Evolutionary conservation across 2,888 invertebrate species (phyloP), one percentile per base, ranked within the genome.

Genomic region (Sarcophaga carnaria): DNA sequence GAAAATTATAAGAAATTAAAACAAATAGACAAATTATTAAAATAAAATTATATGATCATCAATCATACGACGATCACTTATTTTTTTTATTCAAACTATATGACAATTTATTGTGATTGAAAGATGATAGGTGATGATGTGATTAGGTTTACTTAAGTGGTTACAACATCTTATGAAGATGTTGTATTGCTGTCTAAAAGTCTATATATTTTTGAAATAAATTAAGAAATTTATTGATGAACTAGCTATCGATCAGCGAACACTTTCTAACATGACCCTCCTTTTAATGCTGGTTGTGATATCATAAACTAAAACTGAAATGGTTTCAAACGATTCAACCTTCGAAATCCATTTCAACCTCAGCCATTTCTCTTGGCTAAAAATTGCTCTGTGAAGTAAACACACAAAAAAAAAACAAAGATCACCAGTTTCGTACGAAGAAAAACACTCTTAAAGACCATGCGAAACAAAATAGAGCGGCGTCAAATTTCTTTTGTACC

Each of bases 401-500:
- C 47, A 76, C 37, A 67, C 59, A 66, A 12, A 49, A 64, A 54
- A 70, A 81, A 81, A 82, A 82, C 74, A 82, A 82, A 79, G 85
- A 82, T 85, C 78, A 82, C 78, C 49, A 54, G 11, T 59, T 70
- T 69, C 80, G 47, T 75, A 54, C n/a, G n/a, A 10, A 75, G 45
- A 14, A 4, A 82, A 76, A 82, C 17, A 20, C 82, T 79, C 77
- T 79, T 14, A 25, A 79, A 83, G 83, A 67, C 82, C 86, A 86
- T 80, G 77, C 79, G 85, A 88, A 88, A 85, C 80, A 85, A 88
- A 85, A 79, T 80, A 80, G 82, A 82, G 80, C 87, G 87, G 89
- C 88, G 89, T 89, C 88, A 88, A 88, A 88, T 85, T 86, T 87
- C 87, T 86, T 88, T 88, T 88, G 84, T 86, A 72, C 87, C 69